A percentile compares a stretch with the other conserved stretches of the same genome.
Conservation (phyloP, 2,797 vertebrate genomes). For the Centroberyx gerrardi region DNA sequence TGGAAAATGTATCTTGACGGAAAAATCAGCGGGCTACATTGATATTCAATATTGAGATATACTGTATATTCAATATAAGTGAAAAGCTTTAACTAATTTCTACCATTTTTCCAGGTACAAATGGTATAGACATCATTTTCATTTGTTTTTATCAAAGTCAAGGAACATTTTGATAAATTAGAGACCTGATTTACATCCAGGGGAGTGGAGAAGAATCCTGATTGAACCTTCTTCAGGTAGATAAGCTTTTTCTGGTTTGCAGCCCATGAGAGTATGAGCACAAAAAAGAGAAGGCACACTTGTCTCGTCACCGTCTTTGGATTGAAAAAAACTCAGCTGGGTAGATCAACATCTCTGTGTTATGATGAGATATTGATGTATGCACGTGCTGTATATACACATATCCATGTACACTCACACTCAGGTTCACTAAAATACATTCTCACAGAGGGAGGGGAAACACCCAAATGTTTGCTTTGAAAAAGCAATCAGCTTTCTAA, state of each 20-base stretch:
- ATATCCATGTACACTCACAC: conserved; percentile 10
- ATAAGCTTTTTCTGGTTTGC: conserved; percentile 13
- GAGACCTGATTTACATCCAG: too few species aligned
- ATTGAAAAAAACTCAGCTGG: conserved; percentile 7
- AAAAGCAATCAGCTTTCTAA: conserved; percentile 81
- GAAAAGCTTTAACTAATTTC: too few species aligned
- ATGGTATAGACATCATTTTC: too few species aligned
- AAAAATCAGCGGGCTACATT: background rate
- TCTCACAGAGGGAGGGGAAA: conserved; percentile 58
- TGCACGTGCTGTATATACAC: background rate
- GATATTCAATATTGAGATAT: background rate
- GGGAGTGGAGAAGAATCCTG: too few species aligned
- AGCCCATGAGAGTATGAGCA: background rate
- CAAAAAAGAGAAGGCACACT: background rate
- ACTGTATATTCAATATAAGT: too few species aligned
- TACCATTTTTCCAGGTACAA: too few species aligned
- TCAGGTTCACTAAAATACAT: conserved; percentile 40
- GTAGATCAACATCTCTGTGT: conserved; percentile 17
- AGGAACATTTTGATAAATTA: too few species aligned
- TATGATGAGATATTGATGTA: conserved; percentile 17
- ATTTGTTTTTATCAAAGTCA: too few species aligned
- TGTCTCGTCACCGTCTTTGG: conserved; percentile 1
- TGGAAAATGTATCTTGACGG: background rate
- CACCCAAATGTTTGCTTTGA: conserved; percentile 62
- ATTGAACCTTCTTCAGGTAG: too few species aligned